phyloP scores from a whole-genome alignment of 2,888 invertebrate genomes.

The Gnatocerus cornutus region DNA sequence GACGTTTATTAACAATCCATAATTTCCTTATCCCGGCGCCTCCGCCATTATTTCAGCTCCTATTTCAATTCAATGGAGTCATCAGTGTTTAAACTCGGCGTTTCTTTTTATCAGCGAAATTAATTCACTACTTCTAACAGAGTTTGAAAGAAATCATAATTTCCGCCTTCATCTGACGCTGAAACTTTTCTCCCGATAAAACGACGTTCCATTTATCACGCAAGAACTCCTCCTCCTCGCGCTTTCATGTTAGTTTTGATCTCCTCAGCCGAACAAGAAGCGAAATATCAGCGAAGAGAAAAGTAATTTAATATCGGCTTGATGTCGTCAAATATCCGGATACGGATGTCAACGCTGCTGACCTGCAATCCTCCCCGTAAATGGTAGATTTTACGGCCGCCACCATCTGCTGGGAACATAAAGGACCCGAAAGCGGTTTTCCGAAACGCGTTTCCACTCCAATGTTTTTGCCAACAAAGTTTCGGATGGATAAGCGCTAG shows the following conservation, averaged over 20 bases:
- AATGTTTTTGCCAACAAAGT: conserved; percentile 5
- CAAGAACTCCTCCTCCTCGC: no score
- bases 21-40: not conserved
- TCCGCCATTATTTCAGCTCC: not conserved
- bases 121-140: no score
- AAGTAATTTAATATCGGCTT: conserved; percentile 34
- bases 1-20: no score
- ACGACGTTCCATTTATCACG: no score
- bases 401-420: conserved; percentile 30
- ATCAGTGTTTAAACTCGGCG: no score
- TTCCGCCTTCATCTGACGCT: no score
- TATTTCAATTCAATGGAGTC: no score
- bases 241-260: no score
- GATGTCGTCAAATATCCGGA: conserved; percentile 35
- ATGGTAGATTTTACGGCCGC: conserved; percentile 27
- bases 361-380: conserved; percentile 29
- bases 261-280: not conserved
- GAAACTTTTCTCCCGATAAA: no score
- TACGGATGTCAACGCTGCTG: conserved; percentile 38
- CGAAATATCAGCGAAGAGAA: conserved; percentile 8
- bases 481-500: conserved; percentile 1
- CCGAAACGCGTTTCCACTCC: conserved; percentile 7
- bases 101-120: no score
- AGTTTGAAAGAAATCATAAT: no score
- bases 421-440: conserved; percentile 23